Percentiles rank a stretch among this genome's conserved stretches.
These are phyloP conservation scores for Gasterosteus aculeatus DNA, from an alignment of 2,113 vertebrate genomes.

Conservation along the genomic window DNA sequence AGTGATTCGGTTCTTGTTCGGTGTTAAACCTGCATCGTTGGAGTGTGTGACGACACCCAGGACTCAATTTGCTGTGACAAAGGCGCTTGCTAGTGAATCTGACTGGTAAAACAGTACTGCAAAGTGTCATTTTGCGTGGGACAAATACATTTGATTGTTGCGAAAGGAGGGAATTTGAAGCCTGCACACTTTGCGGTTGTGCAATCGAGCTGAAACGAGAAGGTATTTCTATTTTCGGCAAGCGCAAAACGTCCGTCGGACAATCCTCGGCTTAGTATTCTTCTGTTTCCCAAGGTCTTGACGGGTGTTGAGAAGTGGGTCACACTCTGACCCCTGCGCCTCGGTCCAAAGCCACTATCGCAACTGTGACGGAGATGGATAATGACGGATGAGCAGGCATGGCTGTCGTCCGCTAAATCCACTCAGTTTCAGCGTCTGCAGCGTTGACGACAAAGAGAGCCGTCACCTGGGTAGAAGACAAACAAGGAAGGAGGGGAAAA, in stretches of 20 bases:
- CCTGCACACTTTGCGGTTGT: neutral
- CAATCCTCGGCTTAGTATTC: conserved; percentile 20
- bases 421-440: conserved; percentile 53
- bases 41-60: conserved; percentile 10
- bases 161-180: conserved; percentile 2
- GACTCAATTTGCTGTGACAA: neutral
- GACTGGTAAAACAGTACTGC: neutral
- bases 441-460: conserved; percentile 39
- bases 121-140: neutral
- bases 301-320: conserved; percentile 67
- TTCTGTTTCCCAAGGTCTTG: conserved; percentile 47
- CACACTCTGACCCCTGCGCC: conserved; percentile 42
- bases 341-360: conserved; percentile 11
- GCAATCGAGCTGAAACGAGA: conserved; percentile 31
- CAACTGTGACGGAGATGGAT: conserved; percentile 45
- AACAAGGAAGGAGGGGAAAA: conserved; percentile 67
- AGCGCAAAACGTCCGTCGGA: conserved; percentile 34
- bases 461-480: conserved; percentile 43
- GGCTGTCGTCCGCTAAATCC: conserved; percentile 57
- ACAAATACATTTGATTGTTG: conserved; percentile 3
- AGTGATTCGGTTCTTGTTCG: conserved; percentile 42
- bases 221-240: conserved; percentile 54
- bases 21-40: conserved; percentile 22
- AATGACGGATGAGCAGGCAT: conserved; percentile 59
- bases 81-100: neutral